Evolutionary conservation across 1,140 invertebrate species (phyloP), one percentile per base, ranked within the genome.

Genomic region (Leptoteleia sp.): DNA sequence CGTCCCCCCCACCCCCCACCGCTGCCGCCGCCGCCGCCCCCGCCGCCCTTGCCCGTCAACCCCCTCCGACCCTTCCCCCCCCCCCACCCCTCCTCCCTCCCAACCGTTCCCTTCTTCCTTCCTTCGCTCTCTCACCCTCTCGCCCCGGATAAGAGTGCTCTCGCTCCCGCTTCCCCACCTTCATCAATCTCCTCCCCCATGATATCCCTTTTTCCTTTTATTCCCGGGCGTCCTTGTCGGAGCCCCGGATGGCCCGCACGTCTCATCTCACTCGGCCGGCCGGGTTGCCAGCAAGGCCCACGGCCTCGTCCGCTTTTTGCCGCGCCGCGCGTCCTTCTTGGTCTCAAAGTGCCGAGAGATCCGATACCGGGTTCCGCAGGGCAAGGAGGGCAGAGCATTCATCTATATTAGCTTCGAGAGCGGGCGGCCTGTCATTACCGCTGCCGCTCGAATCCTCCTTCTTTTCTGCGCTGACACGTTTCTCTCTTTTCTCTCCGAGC

Each of bases 321-420:
- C 33, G 19, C 25, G 50, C 59, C 52, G 57, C 50, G 33, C 68
- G 54, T 68, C 68, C 45, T 68, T 71, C 65, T 62, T 13, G 4
- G 64, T 6, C 57, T 71, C 71, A 65, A 76, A 76, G 68, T 71
- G 64, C 70, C 68, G 70, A 79, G 76, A 57, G 71, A 70, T 67
- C 62, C 71, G 78, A 72, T 80, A 72, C 62, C 78, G 61, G 61
- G 70, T 80, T 72, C 78, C 71, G 67, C 83, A 85, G 87, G 86
- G 83, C 86, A 88, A 87, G 85, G 85, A 89, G 87, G 88, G 87
- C 85, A 87, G 87, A 83, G 89, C 89, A 90, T 90, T 89, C 89
- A 90, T 89, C 88, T 89, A 89, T 89, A 89, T 90, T 90, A 90
- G 88, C 89, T 89, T 84, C 88, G 87, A 89, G 84, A 90, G 86